phyloP scores from a whole-genome alignment of 2,113 vertebrate genomes.

The Turdus rufiventris region DNA sequence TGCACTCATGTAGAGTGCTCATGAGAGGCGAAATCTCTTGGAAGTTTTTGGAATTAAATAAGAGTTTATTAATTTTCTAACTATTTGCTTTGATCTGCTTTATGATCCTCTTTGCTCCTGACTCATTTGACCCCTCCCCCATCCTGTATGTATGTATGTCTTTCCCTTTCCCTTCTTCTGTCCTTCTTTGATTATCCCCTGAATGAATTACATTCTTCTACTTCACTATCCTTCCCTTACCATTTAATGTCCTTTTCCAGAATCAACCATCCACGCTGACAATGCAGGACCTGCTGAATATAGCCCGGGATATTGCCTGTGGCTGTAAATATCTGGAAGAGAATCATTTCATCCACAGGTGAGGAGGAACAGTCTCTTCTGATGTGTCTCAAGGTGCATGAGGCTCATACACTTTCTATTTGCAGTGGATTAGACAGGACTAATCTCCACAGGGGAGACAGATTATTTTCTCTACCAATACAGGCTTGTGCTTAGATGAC shows the following conservation, averaged over 20 bases:
- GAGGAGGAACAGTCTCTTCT: background rate
- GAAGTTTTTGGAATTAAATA: background rate
- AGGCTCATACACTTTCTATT: background rate
- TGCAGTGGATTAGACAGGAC: background rate
- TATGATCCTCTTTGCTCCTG: background rate
- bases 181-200: background rate
- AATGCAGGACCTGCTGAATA: constrained; percentile 85
- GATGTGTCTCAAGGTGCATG: background rate
- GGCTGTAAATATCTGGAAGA: constrained; percentile 91
- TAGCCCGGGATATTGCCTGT: constrained; percentile 87
- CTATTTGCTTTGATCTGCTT: background rate
- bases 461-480: background rate
- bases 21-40: background rate
- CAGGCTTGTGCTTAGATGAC: background rate
- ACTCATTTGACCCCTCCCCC: background rate
- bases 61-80: background rate
- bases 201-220: background rate
- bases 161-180: background rate
- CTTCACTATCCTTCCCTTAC: background rate
- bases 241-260: constrained; percentile 59
- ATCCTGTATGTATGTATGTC: background rate
- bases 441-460: background rate
- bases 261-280: constrained; percentile 78
- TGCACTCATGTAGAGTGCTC: background rate
- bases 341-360: constrained; percentile 95